A percentile compares a stretch with the other conserved stretches of the same genome.
Evolutionary conservation across 2,113 vertebrate species (phyloP).

Genomic region (Ceyx cyanopectus): DNA sequence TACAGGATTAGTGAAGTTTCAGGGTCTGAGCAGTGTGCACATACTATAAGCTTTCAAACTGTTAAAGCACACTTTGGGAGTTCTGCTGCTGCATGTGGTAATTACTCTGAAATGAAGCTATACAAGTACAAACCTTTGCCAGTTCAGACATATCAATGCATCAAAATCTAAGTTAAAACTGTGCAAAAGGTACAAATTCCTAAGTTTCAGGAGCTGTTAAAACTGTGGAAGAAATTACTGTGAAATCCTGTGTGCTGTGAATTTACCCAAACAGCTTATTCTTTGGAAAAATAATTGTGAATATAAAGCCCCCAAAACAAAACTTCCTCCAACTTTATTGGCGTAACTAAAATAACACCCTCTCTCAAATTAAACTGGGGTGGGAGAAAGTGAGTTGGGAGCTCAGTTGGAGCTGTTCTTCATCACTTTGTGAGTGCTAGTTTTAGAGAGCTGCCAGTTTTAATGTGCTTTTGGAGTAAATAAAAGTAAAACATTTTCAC

Average conservation of each 20-base stretch:
- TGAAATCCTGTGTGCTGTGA: not conserved
- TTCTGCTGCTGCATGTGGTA: not conserved
- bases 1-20: not conserved
- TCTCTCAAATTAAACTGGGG: not conserved
- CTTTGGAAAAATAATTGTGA: not conserved
- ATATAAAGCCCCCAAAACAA: not conserved
- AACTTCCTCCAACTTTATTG: not conserved
- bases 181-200: no score
- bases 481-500: not conserved
- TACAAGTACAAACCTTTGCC: not conserved
- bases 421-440: not conserved
- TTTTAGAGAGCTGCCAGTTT: not conserved
- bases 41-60: not conserved
- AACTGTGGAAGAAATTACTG: fast-evolving
- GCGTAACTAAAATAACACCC: not conserved
- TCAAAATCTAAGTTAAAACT: not conserved
- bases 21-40: not conserved
- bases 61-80: no score
- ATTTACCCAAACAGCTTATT: not conserved
- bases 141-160: not conserved
- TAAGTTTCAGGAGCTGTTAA: not conserved
- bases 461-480: not conserved
- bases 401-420: not conserved
- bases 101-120: not conserved
- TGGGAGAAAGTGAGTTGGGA: not conserved